Conservation (phyloP, 1,140 invertebrate genomes). For the Elysia chlorotica region DNA sequence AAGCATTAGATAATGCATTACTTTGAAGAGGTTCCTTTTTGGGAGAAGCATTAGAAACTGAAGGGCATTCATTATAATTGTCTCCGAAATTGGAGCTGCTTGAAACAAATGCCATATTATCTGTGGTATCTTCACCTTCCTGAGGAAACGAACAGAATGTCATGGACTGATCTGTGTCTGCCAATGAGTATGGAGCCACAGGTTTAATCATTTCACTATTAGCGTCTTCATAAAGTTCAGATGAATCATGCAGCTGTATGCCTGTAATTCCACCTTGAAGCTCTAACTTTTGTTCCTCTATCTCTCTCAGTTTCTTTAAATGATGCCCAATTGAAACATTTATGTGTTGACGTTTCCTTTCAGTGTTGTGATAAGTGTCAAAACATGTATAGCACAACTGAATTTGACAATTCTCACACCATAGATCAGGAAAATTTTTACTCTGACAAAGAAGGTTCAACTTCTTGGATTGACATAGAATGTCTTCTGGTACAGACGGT, state of each 20-base stretch:
- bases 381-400: constrained; percentile 58
- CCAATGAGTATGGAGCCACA: constrained; percentile 35
- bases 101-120: constrained; percentile 4
- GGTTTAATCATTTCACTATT: constrained; percentile 36
- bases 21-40: too few species aligned
- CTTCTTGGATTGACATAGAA: constrained; percentile 49
- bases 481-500: constrained; percentile 36
- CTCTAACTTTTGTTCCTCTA: constrained; percentile 24
- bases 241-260: constrained; percentile 2
- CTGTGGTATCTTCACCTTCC: background rate
- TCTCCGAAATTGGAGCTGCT: constrained; percentile 28
- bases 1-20: constrained; percentile 20
- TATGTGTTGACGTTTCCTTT: constrained; percentile 37
- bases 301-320: constrained; percentile 30
- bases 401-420: constrained; percentile 56
- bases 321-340: constrained; percentile 30
- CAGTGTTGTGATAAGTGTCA: constrained; percentile 45
- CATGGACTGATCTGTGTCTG: constrained; percentile 41
- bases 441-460: constrained; percentile 42
- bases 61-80: too few species aligned
- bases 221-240: constrained; percentile 11
- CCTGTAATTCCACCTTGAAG: background rate
- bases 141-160: constrained; percentile 53
- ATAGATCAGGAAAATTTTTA: constrained; percentile 58
- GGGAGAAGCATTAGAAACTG: too few species aligned